Evolutionary conservation across 2,888 invertebrate genomes (phyloP).

Genomic region (Ceriagrion tenellum): DNA sequence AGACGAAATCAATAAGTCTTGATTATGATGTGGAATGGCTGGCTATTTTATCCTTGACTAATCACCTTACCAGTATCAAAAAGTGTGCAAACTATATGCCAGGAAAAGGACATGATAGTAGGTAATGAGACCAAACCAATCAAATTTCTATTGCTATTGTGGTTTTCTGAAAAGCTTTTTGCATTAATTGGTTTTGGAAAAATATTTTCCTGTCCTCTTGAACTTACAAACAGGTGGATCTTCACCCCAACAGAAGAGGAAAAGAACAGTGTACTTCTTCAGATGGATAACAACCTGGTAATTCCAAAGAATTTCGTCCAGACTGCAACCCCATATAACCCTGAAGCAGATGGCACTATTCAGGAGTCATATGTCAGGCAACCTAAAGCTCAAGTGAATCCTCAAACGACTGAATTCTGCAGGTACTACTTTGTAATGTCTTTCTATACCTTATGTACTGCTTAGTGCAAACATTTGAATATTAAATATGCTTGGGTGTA

Average conservation of each 20-base stretch:
- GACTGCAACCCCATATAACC: conserved; percentile 85
- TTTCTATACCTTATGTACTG: too few species aligned
- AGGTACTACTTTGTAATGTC: conserved; percentile 78
- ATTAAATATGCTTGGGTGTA: too few species aligned
- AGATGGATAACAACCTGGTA: conserved; percentile 84
- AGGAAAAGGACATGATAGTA: conserved; percentile 85
- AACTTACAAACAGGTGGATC: conserved; percentile 80
- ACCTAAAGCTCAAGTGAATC: conserved; percentile 81
- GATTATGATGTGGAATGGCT: conserved; percentile 97
- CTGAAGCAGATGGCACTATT: conserved; percentile 76
- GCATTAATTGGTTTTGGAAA: background rate
- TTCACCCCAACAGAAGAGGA: conserved; percentile 89
- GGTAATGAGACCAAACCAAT: conserved; percentile 77
- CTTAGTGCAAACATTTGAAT: too few species aligned
- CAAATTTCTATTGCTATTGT: background rate
- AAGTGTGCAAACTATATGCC: conserved; percentile 88
- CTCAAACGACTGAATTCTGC: conserved; percentile 86
- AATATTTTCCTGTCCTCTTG: background rate
- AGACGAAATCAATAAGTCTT: conserved; percentile 80
- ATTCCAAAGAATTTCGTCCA: conserved; percentile 89
- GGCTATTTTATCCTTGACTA: conserved; percentile 90
- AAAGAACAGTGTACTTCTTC: conserved; percentile 82
- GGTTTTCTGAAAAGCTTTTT: background rate
- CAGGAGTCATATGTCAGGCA: conserved; percentile 72
- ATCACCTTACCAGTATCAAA: conserved; percentile 90